Base-by-base conservation (phyloP, 1,140 invertebrate species). In the Platyscapa corneri region DNA sequence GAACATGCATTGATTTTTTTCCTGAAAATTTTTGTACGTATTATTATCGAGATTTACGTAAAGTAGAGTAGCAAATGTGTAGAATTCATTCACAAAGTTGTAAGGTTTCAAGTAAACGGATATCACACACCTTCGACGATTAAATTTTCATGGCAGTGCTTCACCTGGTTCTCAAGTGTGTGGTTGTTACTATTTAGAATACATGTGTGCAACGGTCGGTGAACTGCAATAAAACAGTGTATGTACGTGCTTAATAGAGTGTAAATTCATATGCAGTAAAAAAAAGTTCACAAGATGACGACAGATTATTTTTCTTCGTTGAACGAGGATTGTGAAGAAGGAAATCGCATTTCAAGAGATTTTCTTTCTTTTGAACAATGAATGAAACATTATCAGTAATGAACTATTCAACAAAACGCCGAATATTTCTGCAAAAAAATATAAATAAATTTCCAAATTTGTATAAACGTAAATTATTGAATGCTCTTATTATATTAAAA, bases 1-100 rank as follows among this genome's bases (percentile, higher is more conserved):
- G n/a, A n/a, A n/a, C n/a, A n/a, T n/a, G n/a, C n/a, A n/a, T n/a
- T n/a, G n/a, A n/a, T n/a, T n/a, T n/a, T n/a, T n/a, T n/a, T n/a
- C n/a, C n/a, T n/a, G n/a, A n/a, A n/a, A n/a, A n/a, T n/a, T n/a
- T n/a, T n/a, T n/a, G n/a, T n/a, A n/a, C n/a, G n/a, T n/a, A n/a
- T n/a, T n/a, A n/a, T n/a, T n/a, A n/a, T 60, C 56, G 14, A 46
- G 27, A 1, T 16, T 10, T 6, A 75, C 7, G 46, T 49, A 34
- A 77, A 14, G 20, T 70, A 70, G 37, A 32, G 34, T 37, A 37
- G 37, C 0, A 27, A 81, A 72, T 53, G 18, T 46, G 46, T 27
- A 60, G 37, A 16, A 3, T 84, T 84, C 75, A 78, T 84, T 84
- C 60, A 84, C 56, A 42, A 84, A 78, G 37, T 70, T 49, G 20